A percentile compares a stretch with the other conserved stretches of the same genome.
Conservation (phyloP, 2,797 vertebrate species). For the Hoplostethus mediterraneus region DNA sequence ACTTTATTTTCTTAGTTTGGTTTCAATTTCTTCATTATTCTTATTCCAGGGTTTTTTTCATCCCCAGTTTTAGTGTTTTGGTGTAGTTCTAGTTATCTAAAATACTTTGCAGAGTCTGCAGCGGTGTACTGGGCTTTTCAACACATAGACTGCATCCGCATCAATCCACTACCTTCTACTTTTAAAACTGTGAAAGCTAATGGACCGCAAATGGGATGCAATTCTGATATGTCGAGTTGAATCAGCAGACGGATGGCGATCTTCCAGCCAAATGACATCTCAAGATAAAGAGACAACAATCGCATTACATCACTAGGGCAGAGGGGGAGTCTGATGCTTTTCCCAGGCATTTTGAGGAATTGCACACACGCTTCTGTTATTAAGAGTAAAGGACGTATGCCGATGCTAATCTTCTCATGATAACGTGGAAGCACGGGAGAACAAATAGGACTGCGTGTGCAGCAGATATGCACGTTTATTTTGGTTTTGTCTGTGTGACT, state of each 20-base stretch:
- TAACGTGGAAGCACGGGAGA: background rate
- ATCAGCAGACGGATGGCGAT: too few species aligned
- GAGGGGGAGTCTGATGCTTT: background rate
- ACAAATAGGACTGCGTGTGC: background rate
- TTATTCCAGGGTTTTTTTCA: too few species aligned
- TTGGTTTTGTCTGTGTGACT: background rate
- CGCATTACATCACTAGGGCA: background rate
- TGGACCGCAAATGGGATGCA: background rate
- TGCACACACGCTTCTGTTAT: slow-evolving; percentile 1
- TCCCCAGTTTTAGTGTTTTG: too few species aligned
- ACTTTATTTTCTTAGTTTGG: too few species aligned
- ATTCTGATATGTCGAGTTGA: too few species aligned
- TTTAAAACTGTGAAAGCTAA: background rate
- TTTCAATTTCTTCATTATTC: too few species aligned
- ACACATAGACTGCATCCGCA: background rate
- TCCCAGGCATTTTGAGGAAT: background rate
- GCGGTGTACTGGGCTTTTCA: background rate
- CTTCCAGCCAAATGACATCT: too few species aligned
- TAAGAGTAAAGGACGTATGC: slow-evolving; percentile 9
- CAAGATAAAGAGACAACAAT: background rate
- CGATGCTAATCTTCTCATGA: background rate
- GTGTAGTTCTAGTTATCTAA: too few species aligned
- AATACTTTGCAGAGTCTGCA: too few species aligned
- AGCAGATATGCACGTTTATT: background rate
- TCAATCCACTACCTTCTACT: background rate